Evolutionary conservation across 2,888 invertebrate genomes (phyloP), one percentile per base, ranked within the genome.

Genomic region (Omphaloscelis lunosa): DNA sequence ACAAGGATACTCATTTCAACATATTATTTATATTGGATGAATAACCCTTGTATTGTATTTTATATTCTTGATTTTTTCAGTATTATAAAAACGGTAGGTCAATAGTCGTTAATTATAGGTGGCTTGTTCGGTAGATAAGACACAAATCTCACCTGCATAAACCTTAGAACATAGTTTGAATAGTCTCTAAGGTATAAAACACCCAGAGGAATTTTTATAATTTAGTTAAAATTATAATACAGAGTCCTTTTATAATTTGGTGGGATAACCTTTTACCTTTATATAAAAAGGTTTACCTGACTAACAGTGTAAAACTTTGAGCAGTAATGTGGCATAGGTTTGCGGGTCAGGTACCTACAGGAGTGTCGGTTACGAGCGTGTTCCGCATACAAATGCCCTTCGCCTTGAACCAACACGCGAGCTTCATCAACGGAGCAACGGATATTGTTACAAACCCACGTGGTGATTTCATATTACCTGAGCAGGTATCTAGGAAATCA

Each of bases 321-420:
- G 27, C 23, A 77, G 58, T 65, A 53, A 89, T 88, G 88, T 90
- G 81, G 86, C 89, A 89, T 91, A 90, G 86, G 88, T 87, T 91
- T 91, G 90, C 92, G 79, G 86, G 91, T 92, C 93, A 93, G 93
- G 93, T 93, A 91, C n/a, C n/a, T n/a, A n/a, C 88, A 80, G 66
- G 85, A 69, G 88, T 89, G 93, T 91, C 91, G 91, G 91, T 88
- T 72, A 86, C 84, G 79, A 71, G 82, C 82, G 85, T 91, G 91
- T 92, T 92, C 92, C 92, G 95, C 95, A 96, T 95, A 95, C 92
- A 92, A 95, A 96, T 95, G 90, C 88, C 90, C 90, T 91, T 93
- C 89, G 89, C 95, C 95, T 95, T 95, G 94, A 94, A 92, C 88
- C 77, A 82, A 73, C 80, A 82, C 81, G 77, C 71, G 73, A 76